phyloP scores from a whole-genome alignment of 2,113 vertebrate species.

The Recurvirostra avosetta region DNA sequence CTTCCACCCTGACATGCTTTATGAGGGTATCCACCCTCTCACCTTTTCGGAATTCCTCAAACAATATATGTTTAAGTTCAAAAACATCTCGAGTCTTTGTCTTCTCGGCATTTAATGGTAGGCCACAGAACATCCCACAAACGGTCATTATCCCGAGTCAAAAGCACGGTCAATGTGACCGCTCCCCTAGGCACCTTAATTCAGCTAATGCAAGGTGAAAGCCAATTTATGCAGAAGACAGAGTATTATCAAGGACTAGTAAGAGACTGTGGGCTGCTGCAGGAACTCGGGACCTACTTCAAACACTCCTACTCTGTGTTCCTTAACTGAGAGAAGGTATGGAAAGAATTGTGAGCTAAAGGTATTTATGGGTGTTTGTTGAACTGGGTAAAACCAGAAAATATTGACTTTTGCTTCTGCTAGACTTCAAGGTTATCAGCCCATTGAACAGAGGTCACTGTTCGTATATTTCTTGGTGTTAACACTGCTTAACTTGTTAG shows the following conservation, averaged over 20 bases:
- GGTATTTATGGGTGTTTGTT: not conserved
- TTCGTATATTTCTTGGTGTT: not conserved
- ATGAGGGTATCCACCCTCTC: not conserved
- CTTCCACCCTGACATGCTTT: not conserved
- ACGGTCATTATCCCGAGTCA: not conserved
- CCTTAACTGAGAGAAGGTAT: not conserved
- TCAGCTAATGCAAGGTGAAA: not conserved
- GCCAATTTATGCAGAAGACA: not conserved
- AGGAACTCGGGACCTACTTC: not conserved
- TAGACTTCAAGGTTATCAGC: not conserved
- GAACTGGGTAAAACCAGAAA: not conserved
- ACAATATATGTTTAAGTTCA: not conserved
- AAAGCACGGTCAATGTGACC: not conserved
- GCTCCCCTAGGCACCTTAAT: not conserved
- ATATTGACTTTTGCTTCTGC: not conserved
- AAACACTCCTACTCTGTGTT: not conserved
- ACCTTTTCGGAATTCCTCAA: not conserved
- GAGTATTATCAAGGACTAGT: not conserved
- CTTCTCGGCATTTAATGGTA: not conserved
- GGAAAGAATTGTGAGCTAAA: not conserved
- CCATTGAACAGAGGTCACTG: not conserved
- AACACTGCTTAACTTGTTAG: not conserved
- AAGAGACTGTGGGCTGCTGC: not conserved
- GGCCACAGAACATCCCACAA: not conserved
- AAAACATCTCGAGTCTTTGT: not conserved